These are phyloP conservation scores for Heterodera schachtii DNA, from an alignment of 1,140 invertebrate genomes.

Conservation along the genomic window DNA sequence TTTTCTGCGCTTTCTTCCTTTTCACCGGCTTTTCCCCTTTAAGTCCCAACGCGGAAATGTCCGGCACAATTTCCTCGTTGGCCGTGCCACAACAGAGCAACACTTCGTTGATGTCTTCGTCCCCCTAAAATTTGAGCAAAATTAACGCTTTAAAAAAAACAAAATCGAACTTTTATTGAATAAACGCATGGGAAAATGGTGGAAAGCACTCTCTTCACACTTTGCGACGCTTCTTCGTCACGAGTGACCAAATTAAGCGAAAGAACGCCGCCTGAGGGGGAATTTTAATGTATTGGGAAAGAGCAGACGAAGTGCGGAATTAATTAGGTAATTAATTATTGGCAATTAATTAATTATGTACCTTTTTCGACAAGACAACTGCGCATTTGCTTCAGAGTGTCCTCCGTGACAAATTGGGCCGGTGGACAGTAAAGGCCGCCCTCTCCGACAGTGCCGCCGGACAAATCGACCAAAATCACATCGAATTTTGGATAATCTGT, in stretches of 20 bases:
- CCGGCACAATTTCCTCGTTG: not conserved
- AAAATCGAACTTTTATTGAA: slow-evolving; percentile 17
- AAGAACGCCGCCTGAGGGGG: slow-evolving; percentile 41
- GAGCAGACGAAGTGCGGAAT: too few species aligned
- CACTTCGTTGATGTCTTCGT: slow-evolving; percentile 54
- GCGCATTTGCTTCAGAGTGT: slow-evolving; percentile 39
- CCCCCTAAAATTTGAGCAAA: not conserved
- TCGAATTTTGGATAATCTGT: slow-evolving; percentile 50
- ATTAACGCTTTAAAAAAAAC: not conserved
- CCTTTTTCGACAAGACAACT: slow-evolving; percentile 46
- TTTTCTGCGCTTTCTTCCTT: slow-evolving; percentile 1
- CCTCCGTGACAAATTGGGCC: slow-evolving; percentile 43
- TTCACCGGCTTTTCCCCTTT: not conserved
- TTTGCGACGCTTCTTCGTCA: slow-evolving; percentile 39
- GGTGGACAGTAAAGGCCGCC: slow-evolving; percentile 56
- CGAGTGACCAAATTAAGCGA: slow-evolving; percentile 55
- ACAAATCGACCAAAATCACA: slow-evolving; percentile 53
- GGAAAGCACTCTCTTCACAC: slow-evolving; percentile 34
- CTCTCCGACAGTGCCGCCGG: slow-evolving; percentile 38
- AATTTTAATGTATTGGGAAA: too few species aligned
- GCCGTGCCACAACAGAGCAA: slow-evolving; percentile 40
- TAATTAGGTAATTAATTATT: too few species aligned
- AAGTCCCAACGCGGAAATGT: not conserved
- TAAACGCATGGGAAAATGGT: slow-evolving; percentile 42
- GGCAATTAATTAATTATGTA: slow-evolving; percentile 20